These are phyloP conservation scores for Hypotaenidia philippensis DNA, from an alignment of 2,797 vertebrate species.

Conservation along the genomic window DNA sequence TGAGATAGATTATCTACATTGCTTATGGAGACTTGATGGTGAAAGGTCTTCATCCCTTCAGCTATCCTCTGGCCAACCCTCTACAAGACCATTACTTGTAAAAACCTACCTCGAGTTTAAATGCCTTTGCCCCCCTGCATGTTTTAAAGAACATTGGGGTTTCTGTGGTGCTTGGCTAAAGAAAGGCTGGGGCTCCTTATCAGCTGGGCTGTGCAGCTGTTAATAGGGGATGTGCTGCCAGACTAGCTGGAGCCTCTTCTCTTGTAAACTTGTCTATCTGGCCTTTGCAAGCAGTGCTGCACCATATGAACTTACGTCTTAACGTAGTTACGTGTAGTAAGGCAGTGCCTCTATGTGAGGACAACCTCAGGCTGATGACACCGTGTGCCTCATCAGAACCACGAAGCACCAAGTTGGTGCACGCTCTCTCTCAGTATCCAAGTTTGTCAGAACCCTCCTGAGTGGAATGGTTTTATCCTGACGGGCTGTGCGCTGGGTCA, in stretches of 20 bases:
- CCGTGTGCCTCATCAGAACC: neutral
- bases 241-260: constrained; percentile 8
- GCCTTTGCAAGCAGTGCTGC: neutral
- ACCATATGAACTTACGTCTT: neutral
- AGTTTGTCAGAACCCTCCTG: neutral
- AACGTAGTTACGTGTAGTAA: too few relatives aligned
- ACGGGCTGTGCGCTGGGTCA: neutral
- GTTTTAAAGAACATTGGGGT: neutral
- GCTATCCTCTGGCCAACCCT: neutral
- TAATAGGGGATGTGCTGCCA: neutral
- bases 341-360: neutral
- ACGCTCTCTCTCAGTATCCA: neutral
- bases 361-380: neutral
- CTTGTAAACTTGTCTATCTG: neutral
- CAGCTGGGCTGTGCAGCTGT: neutral
- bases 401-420: neutral
- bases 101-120: neutral
- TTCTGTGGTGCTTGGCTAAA: neutral
- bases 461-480: neutral
- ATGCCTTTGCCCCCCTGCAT: neutral
- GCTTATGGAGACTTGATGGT: neutral
- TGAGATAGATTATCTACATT: neutral
- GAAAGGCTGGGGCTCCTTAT: neutral
- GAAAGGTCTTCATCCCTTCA: neutral
- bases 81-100: neutral